A percentile compares a stretch with the other conserved stretches of the same genome.
Evolutionary conservation across 2,888 invertebrate genomes (phyloP).

Genomic region (Macrosiphum euphorbiae): DNA sequence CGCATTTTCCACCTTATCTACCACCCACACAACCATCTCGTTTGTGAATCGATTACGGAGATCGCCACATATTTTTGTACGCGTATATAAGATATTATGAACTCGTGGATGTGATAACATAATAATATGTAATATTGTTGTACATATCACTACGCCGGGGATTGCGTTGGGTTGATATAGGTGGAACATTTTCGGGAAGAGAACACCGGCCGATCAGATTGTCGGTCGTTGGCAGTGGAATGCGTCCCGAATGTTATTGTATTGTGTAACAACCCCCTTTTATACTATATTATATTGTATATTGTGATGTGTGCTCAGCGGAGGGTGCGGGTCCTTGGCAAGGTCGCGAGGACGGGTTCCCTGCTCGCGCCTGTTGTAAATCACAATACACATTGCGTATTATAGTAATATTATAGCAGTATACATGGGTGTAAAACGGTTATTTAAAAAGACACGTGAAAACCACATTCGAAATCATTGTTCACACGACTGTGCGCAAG

Average conservation of each 20-base stretch:
- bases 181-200: neutral
- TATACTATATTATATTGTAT: neutral
- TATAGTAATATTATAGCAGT: too few relatives aligned
- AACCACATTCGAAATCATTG: neutral
- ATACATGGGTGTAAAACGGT: slow-evolving; percentile 30
- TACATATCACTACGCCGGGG: neutral
- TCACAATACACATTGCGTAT: neutral
- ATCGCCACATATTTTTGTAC: neutral
- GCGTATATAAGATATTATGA: too few relatives aligned
- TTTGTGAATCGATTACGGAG: neutral
- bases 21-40: neutral
- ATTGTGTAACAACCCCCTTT: slow-evolving; percentile 56
- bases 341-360: slow-evolving; percentile 29
- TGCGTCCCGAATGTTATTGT: slow-evolving; percentile 24
- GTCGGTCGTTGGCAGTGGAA: slow-evolving; percentile 34
- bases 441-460: slow-evolving; percentile 30
- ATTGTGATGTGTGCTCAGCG: neutral
- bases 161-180: neutral
- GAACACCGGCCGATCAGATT: slow-evolving; percentile 4
- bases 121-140: neutral
- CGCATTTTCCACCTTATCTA: neutral
- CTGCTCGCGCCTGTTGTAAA: slow-evolving; percentile 7
- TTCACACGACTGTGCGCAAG: neutral
- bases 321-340: slow-evolving; percentile 54
- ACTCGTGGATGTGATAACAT: neutral